These are phyloP conservation scores for Micromys minutus DNA, from an alignment of 2,113 vertebrate genomes.

Conservation along the genomic window DNA sequence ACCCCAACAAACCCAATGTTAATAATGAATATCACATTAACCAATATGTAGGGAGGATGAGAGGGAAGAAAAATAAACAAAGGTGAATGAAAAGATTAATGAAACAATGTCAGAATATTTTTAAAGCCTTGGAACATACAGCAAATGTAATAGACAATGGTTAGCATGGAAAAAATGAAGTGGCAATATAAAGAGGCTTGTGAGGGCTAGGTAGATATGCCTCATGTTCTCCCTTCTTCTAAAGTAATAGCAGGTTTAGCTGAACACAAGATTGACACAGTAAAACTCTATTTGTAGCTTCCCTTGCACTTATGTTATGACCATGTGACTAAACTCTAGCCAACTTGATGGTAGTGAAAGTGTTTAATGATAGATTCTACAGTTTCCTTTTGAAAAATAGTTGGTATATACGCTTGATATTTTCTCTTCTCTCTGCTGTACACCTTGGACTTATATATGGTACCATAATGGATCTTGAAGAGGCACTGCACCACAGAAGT, in stretches of 20 bases:
- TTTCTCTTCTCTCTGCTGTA: neutral
- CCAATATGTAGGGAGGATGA: neutral
- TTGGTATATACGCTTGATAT: neutral
- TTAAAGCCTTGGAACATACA: neutral
- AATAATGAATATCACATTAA: neutral
- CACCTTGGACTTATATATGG: neutral
- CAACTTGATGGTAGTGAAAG: neutral
- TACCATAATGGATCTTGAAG: neutral
- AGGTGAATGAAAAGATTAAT: neutral
- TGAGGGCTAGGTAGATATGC: neutral
- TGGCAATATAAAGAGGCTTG: neutral
- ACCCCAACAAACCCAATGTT: neutral
- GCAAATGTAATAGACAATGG: neutral
- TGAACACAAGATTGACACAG: neutral
- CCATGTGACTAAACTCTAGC: neutral
- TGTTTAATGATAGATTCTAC: neutral
- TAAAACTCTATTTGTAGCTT: neutral
- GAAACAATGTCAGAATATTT: neutral
- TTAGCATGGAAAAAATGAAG: constrained; percentile 9
- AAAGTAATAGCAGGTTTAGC: constrained; percentile 12
- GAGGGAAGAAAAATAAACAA: neutral
- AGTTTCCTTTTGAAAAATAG: neutral
- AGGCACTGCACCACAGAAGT: neutral
- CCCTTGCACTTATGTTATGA: neutral
- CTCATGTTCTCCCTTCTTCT: neutral